Conservation (phyloP, 92 coral and sea anemone species). For the Zoanthus sociatus region DNA sequence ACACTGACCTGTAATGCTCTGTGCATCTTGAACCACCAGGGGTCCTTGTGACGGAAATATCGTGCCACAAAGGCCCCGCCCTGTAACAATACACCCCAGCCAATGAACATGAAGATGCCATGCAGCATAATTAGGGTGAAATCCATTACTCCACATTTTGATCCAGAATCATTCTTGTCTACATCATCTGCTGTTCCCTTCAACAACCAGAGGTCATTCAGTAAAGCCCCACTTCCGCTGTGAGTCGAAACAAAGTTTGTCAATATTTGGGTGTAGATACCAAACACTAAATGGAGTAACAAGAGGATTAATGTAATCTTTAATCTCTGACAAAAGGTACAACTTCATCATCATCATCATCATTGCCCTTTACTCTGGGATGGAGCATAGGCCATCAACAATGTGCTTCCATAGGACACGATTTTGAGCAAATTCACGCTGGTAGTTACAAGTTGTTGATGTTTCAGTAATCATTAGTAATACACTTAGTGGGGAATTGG, state of each 20-base stretch:
- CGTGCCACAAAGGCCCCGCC: conserved; percentile 95
- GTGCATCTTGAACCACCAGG: conserved; percentile 99
- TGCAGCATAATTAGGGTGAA: conserved; percentile 87
- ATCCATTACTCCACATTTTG: conserved; percentile 74
- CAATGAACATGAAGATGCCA: conserved; percentile 97
- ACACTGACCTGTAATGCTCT: conserved; percentile 81
- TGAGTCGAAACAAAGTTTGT: not conserved
- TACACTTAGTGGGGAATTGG: no score
- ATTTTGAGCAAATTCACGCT: no score
- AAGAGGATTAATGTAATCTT: not conserved
- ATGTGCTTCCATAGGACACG: no score
- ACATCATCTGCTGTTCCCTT: conserved; percentile 79
- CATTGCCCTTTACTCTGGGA: no score
- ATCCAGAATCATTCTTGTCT: conserved; percentile 62
- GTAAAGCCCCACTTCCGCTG: conserved; percentile 49
- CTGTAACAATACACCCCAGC: conserved; percentile 95
- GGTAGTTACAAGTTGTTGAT: no score
- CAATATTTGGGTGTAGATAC: not conserved
- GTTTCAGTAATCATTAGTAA: no score
- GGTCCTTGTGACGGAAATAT: conserved; percentile 86
- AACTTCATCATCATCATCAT: no score
- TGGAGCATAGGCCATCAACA: no score
- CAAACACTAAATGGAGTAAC: not conserved
- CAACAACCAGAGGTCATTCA: conserved; percentile 91
- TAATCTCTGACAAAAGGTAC: not conserved